Evolutionary conservation across 2,797 vertebrate genomes (phyloP), one percentile per base, ranked within the genome.

Genomic region (Clarias fuscus): DNA sequence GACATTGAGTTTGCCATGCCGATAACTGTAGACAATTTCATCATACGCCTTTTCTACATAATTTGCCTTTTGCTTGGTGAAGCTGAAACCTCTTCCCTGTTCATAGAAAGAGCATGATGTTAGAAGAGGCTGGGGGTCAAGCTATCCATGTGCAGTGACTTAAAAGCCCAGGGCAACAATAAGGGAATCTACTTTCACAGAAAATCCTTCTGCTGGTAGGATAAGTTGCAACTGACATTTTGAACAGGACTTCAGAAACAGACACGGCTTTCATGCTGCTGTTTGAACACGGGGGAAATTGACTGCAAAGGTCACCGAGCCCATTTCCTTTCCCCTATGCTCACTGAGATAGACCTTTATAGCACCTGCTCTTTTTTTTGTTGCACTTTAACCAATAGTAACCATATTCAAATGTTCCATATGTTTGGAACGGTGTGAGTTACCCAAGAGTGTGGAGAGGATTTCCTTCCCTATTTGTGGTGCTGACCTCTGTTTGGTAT

Each of bases 181-280:
- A 85, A 89, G 87, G 78, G 93, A 94, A 91, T 95, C 93, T 93
- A 93, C 94, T 96, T 95, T 94, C 94, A 94, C 91, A 92, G 91
- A 92, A 92, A 93, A 93, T 95, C 93, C 93, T 95, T 93, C 88
- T 90, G 91, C 93, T 92, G 91, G 93, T 90, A 91, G 95, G 94
- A 96, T 96, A 95, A 95, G 94, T 96, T 96, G 95, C 95, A 96
- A 95, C 94, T 96, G 95, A 96, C 95, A 96, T 96, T 96, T 96
- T 94, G 93, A 68, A 91, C 92, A 82, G 91, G 92, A 95, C 95
- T 94, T 95, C 94, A 94, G 95, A 95, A 95, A 96, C 95, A 96
- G 95, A 92, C 95, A 91, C 87, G 91, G 94, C 95, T 96, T 96
- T 96, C 94, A 96, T 96, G 94, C 94, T 94, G 94, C 93, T 95